Evolutionary conservation across 2,888 invertebrate species (phyloP).

Genomic region (Hipparchia sbordonii): DNA sequence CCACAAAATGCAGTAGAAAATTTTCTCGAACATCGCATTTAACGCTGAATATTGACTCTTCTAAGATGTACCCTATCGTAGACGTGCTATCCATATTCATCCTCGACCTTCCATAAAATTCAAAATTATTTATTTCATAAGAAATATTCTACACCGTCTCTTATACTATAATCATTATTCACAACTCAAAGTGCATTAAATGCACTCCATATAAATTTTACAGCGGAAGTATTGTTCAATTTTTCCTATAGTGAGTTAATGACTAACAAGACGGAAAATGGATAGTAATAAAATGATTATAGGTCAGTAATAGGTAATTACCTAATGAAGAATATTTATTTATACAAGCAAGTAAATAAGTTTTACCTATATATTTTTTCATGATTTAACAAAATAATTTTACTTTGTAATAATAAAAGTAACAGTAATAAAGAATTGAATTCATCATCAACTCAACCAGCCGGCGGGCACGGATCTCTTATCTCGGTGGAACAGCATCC

Average conservation of each 20-base stretch:
- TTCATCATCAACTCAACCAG: no score
- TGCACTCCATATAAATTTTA: slow-evolving; percentile 20
- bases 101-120: not conserved
- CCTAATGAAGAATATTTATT: not conserved
- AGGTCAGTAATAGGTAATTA: not conserved
- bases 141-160: not conserved
- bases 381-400: not conserved
- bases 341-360: not conserved
- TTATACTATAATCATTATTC: slow-evolving; percentile 33
- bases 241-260: slow-evolving; percentile 13
- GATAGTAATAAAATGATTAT: not conserved
- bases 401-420: no score
- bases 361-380: not conserved
- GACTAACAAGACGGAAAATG: not conserved
- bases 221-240: slow-evolving; percentile 22
- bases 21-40: no score
- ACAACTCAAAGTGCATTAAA: slow-evolving; percentile 23
- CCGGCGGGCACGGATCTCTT: no score
- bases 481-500: no score
- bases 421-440: no score
- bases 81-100: no score
- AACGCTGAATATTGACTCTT: no score
- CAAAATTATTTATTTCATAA: not conserved
- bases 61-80: no score
- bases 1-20: no score